These are phyloP conservation scores for Forbesichthys agassizii DNA, from an alignment of 2,113 vertebrate species.

Conservation along the genomic window DNA sequence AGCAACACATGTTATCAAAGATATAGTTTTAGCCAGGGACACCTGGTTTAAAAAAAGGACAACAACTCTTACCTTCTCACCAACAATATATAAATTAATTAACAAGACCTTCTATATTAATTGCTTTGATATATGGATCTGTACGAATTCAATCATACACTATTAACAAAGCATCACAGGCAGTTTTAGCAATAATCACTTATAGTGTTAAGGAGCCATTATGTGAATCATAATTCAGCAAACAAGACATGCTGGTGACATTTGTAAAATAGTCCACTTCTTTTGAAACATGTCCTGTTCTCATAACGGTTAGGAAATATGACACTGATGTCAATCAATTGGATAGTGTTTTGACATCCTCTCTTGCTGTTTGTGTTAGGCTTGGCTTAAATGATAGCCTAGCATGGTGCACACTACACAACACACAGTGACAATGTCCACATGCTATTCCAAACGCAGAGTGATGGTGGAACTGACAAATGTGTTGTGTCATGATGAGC, in stretches of 20 bases:
- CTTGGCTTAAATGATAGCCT: conserved; percentile 19
- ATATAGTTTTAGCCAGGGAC: conserved; percentile 42
- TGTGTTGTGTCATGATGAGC: conserved; percentile 51
- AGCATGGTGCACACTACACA: conserved; percentile 41
- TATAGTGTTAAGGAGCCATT: conserved; percentile 32
- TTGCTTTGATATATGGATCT: conserved; percentile 25
- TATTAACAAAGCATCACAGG: conserved; percentile 22
- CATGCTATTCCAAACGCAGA: conserved; percentile 48
- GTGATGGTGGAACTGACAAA: conserved; percentile 55
- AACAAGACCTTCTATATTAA: conserved; percentile 6
- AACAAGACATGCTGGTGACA: conserved; percentile 40
- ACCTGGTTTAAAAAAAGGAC: conserved; percentile 18
- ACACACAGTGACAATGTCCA: conserved; percentile 31
- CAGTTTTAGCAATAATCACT: conserved; percentile 38
- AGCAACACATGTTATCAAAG: conserved; percentile 53
- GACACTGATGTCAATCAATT: conserved; percentile 68
- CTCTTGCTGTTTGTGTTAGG: conserved; percentile 37
- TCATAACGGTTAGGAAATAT: conserved; percentile 36
- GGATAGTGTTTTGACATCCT: conserved; percentile 41
- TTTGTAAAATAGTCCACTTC: conserved; percentile 8
- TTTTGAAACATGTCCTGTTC: conserved; percentile 31
- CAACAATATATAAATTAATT: conserved; percentile 14
- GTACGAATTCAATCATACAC: conserved; percentile 29
- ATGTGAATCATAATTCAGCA: conserved; percentile 44
- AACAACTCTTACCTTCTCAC: conserved; percentile 25